phyloP scores from a whole-genome alignment of 2,113 vertebrate genomes.

The Psephotus haematonotus region DNA sequence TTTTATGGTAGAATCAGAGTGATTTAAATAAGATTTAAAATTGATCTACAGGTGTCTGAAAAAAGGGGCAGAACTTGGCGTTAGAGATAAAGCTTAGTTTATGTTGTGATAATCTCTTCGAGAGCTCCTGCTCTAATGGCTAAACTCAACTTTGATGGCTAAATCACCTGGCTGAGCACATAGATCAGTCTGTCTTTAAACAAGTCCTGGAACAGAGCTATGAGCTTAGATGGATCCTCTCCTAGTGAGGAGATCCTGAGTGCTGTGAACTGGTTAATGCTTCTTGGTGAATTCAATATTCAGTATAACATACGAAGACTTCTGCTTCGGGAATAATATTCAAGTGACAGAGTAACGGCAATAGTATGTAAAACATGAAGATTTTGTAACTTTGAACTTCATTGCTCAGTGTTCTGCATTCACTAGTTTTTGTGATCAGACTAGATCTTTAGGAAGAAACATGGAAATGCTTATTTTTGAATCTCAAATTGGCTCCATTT shows the following conservation, averaged over 20 bases:
- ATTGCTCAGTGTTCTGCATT: background rate
- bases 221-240: background rate
- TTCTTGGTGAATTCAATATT: background rate
- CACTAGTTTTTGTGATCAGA: background rate
- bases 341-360: background rate
- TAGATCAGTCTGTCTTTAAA: background rate
- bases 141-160: background rate
- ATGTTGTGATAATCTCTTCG: background rate
- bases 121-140: background rate
- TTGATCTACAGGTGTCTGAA: background rate
- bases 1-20: background rate
- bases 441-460: background rate
- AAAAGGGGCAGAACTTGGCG: background rate
- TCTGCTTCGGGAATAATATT: background rate
- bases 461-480: background rate
- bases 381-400: background rate
- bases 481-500: background rate
- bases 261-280: background rate
- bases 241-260: rapidly evolving
- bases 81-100: background rate
- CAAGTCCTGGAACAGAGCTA: background rate
- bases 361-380: background rate
- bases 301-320: background rate
- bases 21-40: background rate
- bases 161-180: background rate